A percentile compares a stretch with the other conserved stretches of the same genome.
These are phyloP conservation scores for Pycnomerus fuliginosus DNA, from an alignment of 2,888 invertebrate genomes.

Conservation along the genomic window DNA sequence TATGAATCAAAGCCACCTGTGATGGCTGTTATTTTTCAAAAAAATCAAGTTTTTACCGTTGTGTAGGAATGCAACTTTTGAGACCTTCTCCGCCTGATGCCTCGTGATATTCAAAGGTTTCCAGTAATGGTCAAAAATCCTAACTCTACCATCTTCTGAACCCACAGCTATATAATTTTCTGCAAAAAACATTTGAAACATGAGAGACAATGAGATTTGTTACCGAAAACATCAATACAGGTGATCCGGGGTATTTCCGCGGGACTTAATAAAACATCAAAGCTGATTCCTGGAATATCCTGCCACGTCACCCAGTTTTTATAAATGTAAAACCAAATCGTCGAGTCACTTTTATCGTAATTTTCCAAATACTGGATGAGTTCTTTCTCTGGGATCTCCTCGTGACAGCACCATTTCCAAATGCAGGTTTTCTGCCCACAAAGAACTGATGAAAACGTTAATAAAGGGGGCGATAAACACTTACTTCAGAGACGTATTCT, in stretches of 20 bases:
- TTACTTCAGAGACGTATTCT: constrained; percentile 46
- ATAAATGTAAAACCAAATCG: constrained; percentile 46
- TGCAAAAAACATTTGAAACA: constrained; percentile 1
- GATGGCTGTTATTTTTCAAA: neutral
- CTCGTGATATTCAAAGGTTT: constrained; percentile 38
- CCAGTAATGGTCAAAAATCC: constrained; percentile 44
- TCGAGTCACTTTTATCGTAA: constrained; percentile 33
- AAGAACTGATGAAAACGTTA: constrained; percentile 1
- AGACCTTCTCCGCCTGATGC: constrained; percentile 44
- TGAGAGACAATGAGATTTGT: too few relatives aligned
- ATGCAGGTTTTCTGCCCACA: constrained; percentile 42
- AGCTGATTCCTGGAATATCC: constrained; percentile 39
- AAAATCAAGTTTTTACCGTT: constrained; percentile 27
- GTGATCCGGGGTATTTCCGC: constrained; percentile 45
- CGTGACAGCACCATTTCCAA: constrained; percentile 47
- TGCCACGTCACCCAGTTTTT: constrained; percentile 48
- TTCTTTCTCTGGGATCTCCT: constrained; percentile 47
- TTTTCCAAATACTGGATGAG: constrained; percentile 44
- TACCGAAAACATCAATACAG: constrained; percentile 46
- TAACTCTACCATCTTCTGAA: constrained; percentile 46
- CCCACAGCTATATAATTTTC: constrained; percentile 45
- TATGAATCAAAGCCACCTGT: too few relatives aligned
- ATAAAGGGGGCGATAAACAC: too few relatives aligned
- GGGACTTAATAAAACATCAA: constrained; percentile 42
- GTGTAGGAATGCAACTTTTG: constrained; percentile 42